Conservation (phyloP, 2,888 invertebrate genomes). For the Epinotia bilunana region DNA sequence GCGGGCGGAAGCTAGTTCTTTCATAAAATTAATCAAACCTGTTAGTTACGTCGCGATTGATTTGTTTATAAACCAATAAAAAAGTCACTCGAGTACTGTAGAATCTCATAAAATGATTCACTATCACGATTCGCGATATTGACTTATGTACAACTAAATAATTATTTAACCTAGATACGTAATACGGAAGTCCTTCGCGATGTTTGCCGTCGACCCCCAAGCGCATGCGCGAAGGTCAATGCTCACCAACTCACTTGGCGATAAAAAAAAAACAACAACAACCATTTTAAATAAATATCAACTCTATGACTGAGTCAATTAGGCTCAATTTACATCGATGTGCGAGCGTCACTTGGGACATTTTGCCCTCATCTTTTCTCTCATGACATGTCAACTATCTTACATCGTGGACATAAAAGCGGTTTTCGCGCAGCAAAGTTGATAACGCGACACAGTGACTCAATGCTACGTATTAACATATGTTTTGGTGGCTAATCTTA, state of each 20-base stretch:
- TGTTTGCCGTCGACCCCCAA: conserved; percentile 32
- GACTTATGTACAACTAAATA: conserved; percentile 16
- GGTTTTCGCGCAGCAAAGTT: neutral
- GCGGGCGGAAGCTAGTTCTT: no score
- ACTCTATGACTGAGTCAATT: neutral
- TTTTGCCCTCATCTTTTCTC: neutral
- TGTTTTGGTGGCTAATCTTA: conserved; percentile 28
- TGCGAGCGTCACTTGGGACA: neutral
- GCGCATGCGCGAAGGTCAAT: conserved; percentile 24
- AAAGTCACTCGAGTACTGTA: no score
- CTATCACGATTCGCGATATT: neutral
- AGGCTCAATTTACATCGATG: neutral
- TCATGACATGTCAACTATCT: neutral
- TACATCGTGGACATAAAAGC: neutral
- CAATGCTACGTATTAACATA: conserved; percentile 1
- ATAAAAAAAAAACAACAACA: neutral
- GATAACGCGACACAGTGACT: neutral
- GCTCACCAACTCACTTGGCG: neutral
- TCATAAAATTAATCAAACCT: no score
- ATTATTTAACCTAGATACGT: conserved; percentile 31
- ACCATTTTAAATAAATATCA: neutral
- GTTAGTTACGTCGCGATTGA: no score
- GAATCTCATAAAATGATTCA: no score
- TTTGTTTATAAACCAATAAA: no score
- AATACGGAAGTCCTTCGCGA: conserved; percentile 29